Evolutionary conservation across 2,113 vertebrate species (phyloP).

Genomic region (Limanda limanda): DNA sequence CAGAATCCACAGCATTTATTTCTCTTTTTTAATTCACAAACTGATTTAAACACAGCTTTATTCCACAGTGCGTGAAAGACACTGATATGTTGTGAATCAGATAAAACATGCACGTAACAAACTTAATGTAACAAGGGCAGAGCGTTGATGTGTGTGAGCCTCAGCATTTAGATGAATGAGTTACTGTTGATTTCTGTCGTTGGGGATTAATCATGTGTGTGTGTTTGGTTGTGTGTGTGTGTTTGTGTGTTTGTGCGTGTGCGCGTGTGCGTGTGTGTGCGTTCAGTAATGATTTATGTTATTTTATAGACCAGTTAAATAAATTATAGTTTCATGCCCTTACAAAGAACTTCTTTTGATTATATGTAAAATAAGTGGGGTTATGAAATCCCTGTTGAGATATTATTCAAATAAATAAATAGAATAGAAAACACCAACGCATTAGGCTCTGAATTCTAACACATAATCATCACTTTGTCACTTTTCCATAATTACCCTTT

Average conservation of each 20-base stretch:
- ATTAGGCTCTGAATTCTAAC: conserved; percentile 21
- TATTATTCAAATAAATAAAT: not conserved
- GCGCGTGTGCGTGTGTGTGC: no score
- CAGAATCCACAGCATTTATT: not conserved
- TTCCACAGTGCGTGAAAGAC: not conserved
- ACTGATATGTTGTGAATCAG: not conserved
- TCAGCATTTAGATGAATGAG: no score
- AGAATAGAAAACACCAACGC: not conserved
- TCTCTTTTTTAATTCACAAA: no score
- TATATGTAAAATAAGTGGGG: conserved; percentile 3
- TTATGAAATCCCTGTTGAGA: conserved; percentile 1
- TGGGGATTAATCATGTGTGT: no score
- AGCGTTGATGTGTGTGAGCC: not conserved
- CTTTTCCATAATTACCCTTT: no score
- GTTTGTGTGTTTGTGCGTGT: no score
- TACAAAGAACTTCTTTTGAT: not conserved
- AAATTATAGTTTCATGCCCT: not conserved
- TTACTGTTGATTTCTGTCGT: no score
- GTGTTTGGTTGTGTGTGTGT: no score
- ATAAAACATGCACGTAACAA: not conserved
- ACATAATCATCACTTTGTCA: conserved; percentile 11
- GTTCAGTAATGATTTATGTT: no score
- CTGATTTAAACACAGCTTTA: not conserved
- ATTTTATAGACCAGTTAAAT: not conserved
- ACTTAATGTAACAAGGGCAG: no score